Conservation (phyloP, 2,113 vertebrate species). For the Phalacrocorax brasilianus region DNA sequence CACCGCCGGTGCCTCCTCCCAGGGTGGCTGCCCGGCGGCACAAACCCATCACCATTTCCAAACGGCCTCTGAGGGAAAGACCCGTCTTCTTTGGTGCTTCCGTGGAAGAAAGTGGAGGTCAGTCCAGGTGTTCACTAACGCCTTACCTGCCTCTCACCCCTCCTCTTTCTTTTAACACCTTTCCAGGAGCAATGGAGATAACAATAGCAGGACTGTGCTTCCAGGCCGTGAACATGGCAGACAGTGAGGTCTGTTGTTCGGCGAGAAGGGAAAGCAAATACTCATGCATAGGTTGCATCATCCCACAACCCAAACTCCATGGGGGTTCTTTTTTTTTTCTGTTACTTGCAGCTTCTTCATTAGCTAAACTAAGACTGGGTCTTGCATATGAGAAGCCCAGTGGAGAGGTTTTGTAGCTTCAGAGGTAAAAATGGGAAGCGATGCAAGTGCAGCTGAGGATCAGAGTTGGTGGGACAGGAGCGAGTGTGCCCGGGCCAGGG, state of each 20-base stretch:
- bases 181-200: not conserved
- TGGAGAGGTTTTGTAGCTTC: not conserved
- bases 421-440: not conserved
- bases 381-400: not conserved
- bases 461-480: not conserved
- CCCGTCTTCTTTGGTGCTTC: slow-evolving; percentile 75
- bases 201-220: not conserved
- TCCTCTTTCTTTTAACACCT: not conserved
- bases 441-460: too few relatives aligned
- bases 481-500: not conserved
- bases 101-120: slow-evolving; percentile 80
- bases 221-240: accelerated
- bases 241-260: not conserved
- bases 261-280: not conserved
- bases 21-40: slow-evolving; percentile 86
- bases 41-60: slow-evolving; percentile 97
- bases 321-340: not conserved
- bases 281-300: accelerated
- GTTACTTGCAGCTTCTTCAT: not conserved
- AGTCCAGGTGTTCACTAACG: slow-evolving; percentile 46
- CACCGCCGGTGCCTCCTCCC: slow-evolving; percentile 89
- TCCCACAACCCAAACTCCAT: not conserved
- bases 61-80: slow-evolving; percentile 84
- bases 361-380: not conserved
- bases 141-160: not conserved